These are phyloP conservation scores for Cyanoliseus patagonus DNA, from an alignment of 2,113 vertebrate species.

Conservation along the genomic window DNA sequence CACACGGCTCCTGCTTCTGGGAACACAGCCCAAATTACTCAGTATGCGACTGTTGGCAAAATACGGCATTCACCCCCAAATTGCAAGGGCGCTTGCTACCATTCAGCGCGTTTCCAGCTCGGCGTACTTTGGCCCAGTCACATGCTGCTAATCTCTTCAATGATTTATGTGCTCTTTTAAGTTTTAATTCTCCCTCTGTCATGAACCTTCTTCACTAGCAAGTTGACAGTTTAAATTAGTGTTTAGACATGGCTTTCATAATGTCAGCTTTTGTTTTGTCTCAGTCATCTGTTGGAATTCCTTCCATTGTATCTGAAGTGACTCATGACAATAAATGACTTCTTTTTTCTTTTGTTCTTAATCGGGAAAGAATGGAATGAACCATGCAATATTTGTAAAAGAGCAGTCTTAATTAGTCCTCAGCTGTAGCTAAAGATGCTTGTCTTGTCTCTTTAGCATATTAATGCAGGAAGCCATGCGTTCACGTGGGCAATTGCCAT, in stretches of 20 bases:
- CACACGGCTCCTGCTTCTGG: neutral
- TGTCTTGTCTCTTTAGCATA: conserved; percentile 75
- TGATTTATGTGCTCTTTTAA: conserved; percentile 81
- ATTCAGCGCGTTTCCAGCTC: neutral
- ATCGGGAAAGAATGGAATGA: conserved; percentile 76
- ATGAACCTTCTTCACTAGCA: conserved; percentile 72
- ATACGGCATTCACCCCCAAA: conserved; percentile 45
- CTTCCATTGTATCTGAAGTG: conserved; percentile 80
- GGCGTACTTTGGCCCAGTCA: conserved; percentile 66
- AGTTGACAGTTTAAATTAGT: conserved; percentile 82
- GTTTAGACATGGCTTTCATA: conserved; percentile 80
- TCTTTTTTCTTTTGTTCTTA: conserved; percentile 78
- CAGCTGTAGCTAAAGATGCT: conserved; percentile 69
- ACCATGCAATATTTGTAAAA: conserved; percentile 71
- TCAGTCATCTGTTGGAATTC: conserved; percentile 78
- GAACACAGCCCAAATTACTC: neutral
- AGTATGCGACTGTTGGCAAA: conserved; percentile 26
- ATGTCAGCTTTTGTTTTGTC: conserved; percentile 82
- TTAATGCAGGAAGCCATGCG: conserved; percentile 68
- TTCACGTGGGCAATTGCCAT: conserved; percentile 67
- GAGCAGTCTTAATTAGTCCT: conserved; percentile 77
- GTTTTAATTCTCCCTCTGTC: conserved; percentile 77
- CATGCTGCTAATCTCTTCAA: conserved; percentile 70
- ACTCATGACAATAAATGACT: conserved; percentile 79
- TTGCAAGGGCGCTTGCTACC: neutral